These are phyloP conservation scores for Dicranocentrus wangi DNA, from an alignment of 2,888 invertebrate species.

Conservation along the genomic window DNA sequence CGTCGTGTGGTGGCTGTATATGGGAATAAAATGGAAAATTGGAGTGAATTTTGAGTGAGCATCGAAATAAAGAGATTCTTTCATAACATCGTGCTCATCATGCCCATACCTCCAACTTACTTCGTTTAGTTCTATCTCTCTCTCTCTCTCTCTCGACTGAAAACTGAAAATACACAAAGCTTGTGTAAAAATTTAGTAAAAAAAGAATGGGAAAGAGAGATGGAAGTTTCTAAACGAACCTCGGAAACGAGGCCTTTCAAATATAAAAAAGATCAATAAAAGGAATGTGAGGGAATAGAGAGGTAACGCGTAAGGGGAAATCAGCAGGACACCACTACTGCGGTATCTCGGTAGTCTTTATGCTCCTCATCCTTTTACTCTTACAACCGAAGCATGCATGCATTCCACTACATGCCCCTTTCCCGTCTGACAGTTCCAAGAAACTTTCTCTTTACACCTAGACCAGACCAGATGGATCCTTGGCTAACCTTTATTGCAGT, in stretches of 20 bases:
- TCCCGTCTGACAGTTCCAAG: slow-evolving; percentile 8
- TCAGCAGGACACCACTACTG: slow-evolving; percentile 8
- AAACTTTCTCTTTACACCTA: slow-evolving; percentile 3
- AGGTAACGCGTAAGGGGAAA: slow-evolving; percentile 36
- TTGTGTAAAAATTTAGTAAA: background rate
- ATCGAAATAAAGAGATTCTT: slow-evolving; percentile 24
- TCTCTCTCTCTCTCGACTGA: background rate
- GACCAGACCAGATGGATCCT: background rate
- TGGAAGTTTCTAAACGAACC: background rate
- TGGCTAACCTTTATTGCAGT: background rate
- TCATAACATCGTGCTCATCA: slow-evolving; percentile 14
- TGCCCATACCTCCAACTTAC: background rate
- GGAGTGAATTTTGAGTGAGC: slow-evolving; percentile 5
- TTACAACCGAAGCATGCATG: background rate
- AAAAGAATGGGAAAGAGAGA: slow-evolving; percentile 5
- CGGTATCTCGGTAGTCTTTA: background rate
- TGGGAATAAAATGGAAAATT: no score
- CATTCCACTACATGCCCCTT: background rate
- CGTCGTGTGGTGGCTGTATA: no score
- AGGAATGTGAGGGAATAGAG: slow-evolving; percentile 21
- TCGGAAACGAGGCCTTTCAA: slow-evolving; percentile 5
- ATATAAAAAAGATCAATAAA: slow-evolving; percentile 39
- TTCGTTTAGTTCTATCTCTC: background rate
- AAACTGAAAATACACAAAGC: background rate
- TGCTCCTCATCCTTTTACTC: background rate